Base-by-base conservation (phyloP, 2,113 vertebrate species). In the Pleuronectes platessa region DNA sequence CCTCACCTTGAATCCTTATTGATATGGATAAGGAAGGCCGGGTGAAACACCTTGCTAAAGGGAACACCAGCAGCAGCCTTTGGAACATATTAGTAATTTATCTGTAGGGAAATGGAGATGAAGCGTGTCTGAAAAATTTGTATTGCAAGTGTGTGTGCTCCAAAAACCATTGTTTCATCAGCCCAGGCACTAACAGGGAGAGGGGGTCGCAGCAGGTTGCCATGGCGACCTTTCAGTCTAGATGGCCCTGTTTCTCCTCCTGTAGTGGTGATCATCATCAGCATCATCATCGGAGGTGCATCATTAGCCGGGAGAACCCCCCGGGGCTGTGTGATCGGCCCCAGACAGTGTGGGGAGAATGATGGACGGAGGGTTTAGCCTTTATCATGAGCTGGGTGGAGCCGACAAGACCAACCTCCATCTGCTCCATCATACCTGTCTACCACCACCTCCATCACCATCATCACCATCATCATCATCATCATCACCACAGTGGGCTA, bases 201-300 rank as follows among this genome's bases (percentile, higher is more conserved):
- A 61, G n/a, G 53, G 53, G 78, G 83, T 85, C 69, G 63, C 78
- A 66, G 83, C 24, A 61, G 79, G 92, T 91, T 90, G 74, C 83
- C 74, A 84, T 90, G 73, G 83, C 71, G 90, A 93, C 90, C 82
- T 81, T 83, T 88, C 81, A 74, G 71, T 76, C 68, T 82, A 75
- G 86, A 82, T 64, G 67, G 84, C 68, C 87, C 87, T 74, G 81
- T 59, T 89, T 80, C 71, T 84, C 76, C 78, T 86, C 85, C 77
- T 78, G 68, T 68, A 63, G 77, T 71, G 86, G 72, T 74, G 84
- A 88, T 89, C 79, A 80, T 89, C 79, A 80, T 86, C 71, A 61
- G 80, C 86, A 85, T 88, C 85, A 85, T 88, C 85, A 89, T 47
- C 78, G 81, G 76, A 83, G 86, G 78, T 80, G 75, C 68, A 77